Conservation (phyloP, 1,140 invertebrate species). For the Oncopeltus fasciatus region DNA sequence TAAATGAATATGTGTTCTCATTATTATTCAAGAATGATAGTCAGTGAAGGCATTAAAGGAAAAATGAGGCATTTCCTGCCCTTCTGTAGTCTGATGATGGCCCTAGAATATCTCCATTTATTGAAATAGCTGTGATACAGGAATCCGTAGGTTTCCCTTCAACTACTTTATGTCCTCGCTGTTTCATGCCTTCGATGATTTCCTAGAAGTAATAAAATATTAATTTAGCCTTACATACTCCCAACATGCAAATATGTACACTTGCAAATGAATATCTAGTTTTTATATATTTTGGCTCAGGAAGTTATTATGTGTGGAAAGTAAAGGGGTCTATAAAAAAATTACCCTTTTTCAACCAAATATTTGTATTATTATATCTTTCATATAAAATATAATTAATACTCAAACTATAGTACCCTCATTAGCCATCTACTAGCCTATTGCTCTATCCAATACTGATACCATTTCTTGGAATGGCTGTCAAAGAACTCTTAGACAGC, state of each 20-base stretch:
- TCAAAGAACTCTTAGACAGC: too few species aligned
- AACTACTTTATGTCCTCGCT: not conserved
- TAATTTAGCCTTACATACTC: not conserved
- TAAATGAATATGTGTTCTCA: too few species aligned
- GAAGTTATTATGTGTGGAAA: not conserved
- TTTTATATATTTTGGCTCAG: not conserved
- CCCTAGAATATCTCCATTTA: not conserved
- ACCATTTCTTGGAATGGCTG: too few species aligned
- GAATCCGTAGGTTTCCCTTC: not conserved
- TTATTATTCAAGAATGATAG: too few species aligned
- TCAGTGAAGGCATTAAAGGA: too few species aligned
- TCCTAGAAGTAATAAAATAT: not conserved
- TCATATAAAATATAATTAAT: too few species aligned
- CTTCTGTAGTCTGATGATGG: constrained; percentile 5
- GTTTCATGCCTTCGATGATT: not conserved
- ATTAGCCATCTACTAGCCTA: not conserved
- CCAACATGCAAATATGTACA: not conserved
- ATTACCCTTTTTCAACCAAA: too few species aligned
- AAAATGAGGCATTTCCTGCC: constrained; percentile 13
- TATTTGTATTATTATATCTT: too few species aligned
- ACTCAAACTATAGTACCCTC: too few species aligned
- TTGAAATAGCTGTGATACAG: constrained; percentile 14
- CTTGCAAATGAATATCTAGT: not conserved
- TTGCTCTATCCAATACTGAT: too few species aligned
- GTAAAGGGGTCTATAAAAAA: not conserved